Percentiles rank a stretch among this genome's conserved stretches.
Conservation (phyloP, 2,113 vertebrate species). For the Podilymbus podiceps region DNA sequence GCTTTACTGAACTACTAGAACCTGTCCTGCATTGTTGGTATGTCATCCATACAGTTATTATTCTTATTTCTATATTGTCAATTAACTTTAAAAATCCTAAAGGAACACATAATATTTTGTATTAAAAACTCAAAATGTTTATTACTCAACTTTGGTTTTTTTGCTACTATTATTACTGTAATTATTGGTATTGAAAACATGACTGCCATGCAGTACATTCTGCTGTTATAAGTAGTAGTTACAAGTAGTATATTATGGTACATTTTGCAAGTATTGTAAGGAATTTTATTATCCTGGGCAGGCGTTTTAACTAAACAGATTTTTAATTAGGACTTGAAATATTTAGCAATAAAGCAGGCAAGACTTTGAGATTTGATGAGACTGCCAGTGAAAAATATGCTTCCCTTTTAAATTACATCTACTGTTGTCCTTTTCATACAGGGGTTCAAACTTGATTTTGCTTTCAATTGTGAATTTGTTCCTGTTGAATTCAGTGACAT, state of each 20-base stretch:
- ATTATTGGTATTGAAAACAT: not conserved
- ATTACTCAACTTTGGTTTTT: not conserved
- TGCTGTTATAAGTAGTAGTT: not conserved
- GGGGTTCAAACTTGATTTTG: constrained; percentile 91
- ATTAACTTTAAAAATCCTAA: not conserved
- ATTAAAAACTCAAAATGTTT: not conserved
- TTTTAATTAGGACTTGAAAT: not conserved
- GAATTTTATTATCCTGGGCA: not conserved
- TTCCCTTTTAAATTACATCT: constrained; percentile 12
- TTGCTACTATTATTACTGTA: not conserved
- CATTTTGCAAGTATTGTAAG: not conserved
- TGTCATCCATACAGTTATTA: not conserved
- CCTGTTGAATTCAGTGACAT: constrained; percentile 95
- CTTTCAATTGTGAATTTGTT: constrained; percentile 94
- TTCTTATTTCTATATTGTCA: not conserved
- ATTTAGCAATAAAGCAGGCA: not conserved
- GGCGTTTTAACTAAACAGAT: not conserved
- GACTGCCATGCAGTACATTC: not conserved
- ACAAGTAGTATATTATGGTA: not conserved
- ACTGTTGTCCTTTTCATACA: constrained; percentile 65
- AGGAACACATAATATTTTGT: not conserved
- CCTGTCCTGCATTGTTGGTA: not conserved
- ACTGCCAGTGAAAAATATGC: not conserved
- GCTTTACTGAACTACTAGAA: not conserved
- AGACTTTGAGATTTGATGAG: not conserved